Evolutionary conservation across 2,797 vertebrate genomes (phyloP).

Genomic region (Varecia variegata): DNA sequence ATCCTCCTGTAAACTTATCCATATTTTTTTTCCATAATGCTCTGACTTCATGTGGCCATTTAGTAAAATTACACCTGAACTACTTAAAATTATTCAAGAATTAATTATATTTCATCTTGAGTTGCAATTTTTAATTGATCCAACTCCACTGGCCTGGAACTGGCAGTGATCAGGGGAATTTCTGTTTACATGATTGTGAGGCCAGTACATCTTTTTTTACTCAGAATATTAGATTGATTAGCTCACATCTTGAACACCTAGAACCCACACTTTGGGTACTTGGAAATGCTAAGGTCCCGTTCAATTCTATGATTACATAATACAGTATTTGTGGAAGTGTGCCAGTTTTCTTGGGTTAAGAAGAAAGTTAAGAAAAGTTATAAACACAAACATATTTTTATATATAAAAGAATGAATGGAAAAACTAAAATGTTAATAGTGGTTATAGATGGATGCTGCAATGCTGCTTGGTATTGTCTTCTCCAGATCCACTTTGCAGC

Average conservation of each 20-base stretch:
- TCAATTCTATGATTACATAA: neutral
- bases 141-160: neutral
- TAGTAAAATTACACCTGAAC: constrained; percentile 26
- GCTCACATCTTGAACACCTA: neutral
- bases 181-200: neutral
- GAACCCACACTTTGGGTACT: neutral
- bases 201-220: neutral
- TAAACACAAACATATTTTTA: neutral
- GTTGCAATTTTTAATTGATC: constrained; percentile 20
- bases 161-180: neutral
- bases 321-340: neutral
- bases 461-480: neutral
- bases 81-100: constrained; percentile 26
- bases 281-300: neutral
- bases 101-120: constrained; percentile 33
- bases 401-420: neutral
- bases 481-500: neutral
- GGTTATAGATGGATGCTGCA: neutral
- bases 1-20: neutral
- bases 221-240: neutral
- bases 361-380: neutral
- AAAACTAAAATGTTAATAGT: neutral
- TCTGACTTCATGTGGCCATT: neutral
- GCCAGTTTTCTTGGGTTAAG: neutral
- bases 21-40: neutral